A percentile compares a stretch with the other conserved stretches of the same genome.
These are phyloP conservation scores for Drosophila siamana DNA, from an alignment of 2,888 invertebrate genomes.

Conservation along the genomic window DNA sequence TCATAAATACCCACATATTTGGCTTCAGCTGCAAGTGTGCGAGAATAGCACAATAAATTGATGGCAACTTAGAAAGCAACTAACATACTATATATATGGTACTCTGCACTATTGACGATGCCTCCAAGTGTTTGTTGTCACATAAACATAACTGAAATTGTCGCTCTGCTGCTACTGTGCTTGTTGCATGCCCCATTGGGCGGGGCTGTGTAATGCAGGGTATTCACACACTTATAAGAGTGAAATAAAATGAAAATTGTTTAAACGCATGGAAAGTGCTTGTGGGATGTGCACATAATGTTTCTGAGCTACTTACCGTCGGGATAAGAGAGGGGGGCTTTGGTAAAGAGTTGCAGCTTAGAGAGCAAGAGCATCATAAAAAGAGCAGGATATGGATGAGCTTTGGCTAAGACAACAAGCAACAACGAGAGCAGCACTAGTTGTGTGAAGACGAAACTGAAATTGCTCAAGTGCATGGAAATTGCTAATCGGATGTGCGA, in stretches of 20 bases:
- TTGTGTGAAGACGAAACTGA: slow-evolving; percentile 43
- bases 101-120: background rate
- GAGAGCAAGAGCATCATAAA: slow-evolving; percentile 53
- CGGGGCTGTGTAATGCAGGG: slow-evolving; percentile 8
- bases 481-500: slow-evolving; percentile 75
- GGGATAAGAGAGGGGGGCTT: slow-evolving; percentile 1
- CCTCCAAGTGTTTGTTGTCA: background rate
- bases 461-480: slow-evolving; percentile 76
- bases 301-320: slow-evolving; percentile 51
- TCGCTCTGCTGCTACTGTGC: background rate
- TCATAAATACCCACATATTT: slow-evolving; percentile 50
- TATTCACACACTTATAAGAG: slow-evolving; percentile 52
- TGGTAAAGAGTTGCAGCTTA: slow-evolving; percentile 57
- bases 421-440: slow-evolving; percentile 12
- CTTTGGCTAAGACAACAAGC: slow-evolving; percentile 61
- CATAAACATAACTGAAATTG: background rate
- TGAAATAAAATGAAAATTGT: slow-evolving; percentile 72
- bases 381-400: slow-evolving; percentile 59
- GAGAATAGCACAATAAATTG: background rate
- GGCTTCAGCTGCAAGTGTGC: slow-evolving; percentile 14
- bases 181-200: background rate
- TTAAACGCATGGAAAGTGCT: slow-evolving; percentile 81
- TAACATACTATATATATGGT: background rate
- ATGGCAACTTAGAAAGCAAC: slow-evolving; percentile 20
- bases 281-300: slow-evolving; percentile 63